Conservation (phyloP, 2,113 vertebrate species). For the Notarius quadriscutis region DNA sequence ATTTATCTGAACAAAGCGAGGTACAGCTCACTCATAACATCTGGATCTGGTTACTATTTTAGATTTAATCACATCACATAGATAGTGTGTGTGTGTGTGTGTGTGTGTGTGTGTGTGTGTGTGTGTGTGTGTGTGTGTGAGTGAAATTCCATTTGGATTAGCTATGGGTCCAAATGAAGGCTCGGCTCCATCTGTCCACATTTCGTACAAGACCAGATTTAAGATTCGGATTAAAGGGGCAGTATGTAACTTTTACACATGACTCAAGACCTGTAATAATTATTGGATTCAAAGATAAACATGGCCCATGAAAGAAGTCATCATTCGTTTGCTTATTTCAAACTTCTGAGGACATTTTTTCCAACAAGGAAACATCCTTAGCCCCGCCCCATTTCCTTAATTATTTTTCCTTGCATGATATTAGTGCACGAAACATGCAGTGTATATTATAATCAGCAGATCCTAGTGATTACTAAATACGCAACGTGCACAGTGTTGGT, state of each 20-base stretch:
- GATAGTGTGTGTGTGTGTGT: slow-evolving; percentile 39
- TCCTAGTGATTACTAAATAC: neutral
- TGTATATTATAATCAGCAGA: neutral
- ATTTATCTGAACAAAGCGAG: slow-evolving; percentile 35
- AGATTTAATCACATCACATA: slow-evolving; percentile 63
- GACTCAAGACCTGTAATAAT: neutral
- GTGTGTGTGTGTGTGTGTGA: slow-evolving; percentile 9
- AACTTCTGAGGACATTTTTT: neutral
- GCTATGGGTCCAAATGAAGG: slow-evolving; percentile 51
- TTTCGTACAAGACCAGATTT: neutral
- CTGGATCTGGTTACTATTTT: slow-evolving; percentile 57
- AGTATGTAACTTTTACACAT: neutral
- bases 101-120: slow-evolving; percentile 37
- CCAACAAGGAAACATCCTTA: no score
- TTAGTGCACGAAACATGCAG: neutral
- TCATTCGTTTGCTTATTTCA: neutral
- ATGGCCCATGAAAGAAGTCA: neutral
- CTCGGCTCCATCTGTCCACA: slow-evolving; percentile 56
- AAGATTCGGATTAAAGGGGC: neutral
- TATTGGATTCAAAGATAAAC: neutral
- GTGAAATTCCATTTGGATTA: slow-evolving; percentile 69
- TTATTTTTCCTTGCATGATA: neutral
- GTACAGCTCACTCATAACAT: slow-evolving; percentile 52
- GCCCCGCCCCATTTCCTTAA: neutral
- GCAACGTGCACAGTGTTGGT: neutral